Evolutionary conservation across 1,140 invertebrate species (phyloP), one percentile per base, ranked within the genome.

Genomic region (Microplitis demolitor): DNA sequence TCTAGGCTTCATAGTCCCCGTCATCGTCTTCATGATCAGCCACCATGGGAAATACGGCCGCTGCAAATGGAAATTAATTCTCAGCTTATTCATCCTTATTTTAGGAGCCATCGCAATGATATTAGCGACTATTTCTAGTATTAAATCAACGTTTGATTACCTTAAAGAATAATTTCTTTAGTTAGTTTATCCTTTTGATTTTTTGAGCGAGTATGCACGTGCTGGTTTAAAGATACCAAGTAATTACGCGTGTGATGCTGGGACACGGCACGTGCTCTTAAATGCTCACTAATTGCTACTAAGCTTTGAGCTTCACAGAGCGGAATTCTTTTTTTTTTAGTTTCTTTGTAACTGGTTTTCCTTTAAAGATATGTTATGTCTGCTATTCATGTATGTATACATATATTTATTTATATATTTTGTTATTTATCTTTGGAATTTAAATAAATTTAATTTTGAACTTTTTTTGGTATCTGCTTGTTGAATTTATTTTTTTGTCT

Each of bases 241-340:
- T 80, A 82, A 85, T 85, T 85, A 85, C 76, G 77, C 77, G 76
- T 78, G 11, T 75, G 79, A 78, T 73, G 77, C 24, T 24, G 24
- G 24, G 24, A 24, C 24, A 74, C 78, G 66, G 80, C 84, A 86
- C 84, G 85, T 85, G 84, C 80, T 31, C 74, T 80, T 84, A 83
- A 86, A 83, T 75, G 81, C 66, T 76, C 76, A 77, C 79, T 87
- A 86, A 86, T 86, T 87, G 82, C 78, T 77, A 66, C 58, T 24
- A 24, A 24, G 24, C 24, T 24, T 24, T 24, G 24, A 24, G 24
- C 24, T 24, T 24, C 24, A 24, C 24, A 24, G 24, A 24, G 24
- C 24, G 24, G 24, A 24, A 24, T 24, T 24, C 24, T 24, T 24
- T 24, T 24, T 24, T 24, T 24, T 24, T 24, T 24, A n/a, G 24